These are phyloP conservation scores for Arctopsyche grandis DNA, from an alignment of 1,140 invertebrate species.

Conservation along the genomic window DNA sequence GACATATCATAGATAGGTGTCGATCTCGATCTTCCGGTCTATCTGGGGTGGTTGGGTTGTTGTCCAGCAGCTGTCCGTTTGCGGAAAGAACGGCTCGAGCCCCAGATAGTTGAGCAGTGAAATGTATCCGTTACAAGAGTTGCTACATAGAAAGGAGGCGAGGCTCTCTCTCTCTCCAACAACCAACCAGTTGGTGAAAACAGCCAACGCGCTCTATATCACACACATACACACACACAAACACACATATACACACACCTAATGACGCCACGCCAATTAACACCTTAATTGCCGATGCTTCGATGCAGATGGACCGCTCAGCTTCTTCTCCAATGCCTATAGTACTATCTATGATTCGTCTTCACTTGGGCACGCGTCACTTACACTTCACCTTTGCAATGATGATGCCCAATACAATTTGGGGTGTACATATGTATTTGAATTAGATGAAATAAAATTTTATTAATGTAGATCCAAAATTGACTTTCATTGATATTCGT, in stretches of 20 bases:
- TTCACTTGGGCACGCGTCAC: not conserved
- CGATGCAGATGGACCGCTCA: too few relatives aligned
- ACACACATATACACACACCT: constrained; percentile 3
- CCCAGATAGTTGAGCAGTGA: constrained; percentile 42
- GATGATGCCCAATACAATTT: too few relatives aligned
- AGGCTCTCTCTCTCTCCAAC: not conserved
- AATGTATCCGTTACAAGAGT: constrained; percentile 43
- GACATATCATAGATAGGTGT: too few relatives aligned
- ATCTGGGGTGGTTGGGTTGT: too few relatives aligned
- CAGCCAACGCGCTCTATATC: constrained; percentile 16
- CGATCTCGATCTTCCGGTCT: too few relatives aligned
- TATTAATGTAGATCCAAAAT: too few relatives aligned
- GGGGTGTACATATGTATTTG: too few relatives aligned
- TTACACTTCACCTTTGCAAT: not conserved
- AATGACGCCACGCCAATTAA: constrained; percentile 16
- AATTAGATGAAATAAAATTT: too few relatives aligned
- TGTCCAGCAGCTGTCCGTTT: not conserved
- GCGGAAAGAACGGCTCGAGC: constrained; percentile 16
- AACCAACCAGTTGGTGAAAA: not conserved
- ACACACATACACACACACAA: too few relatives aligned
- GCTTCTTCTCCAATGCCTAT: too few relatives aligned
- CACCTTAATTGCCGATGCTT: not conserved
- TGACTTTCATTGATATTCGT: too few relatives aligned
- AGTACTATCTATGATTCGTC: too few relatives aligned
- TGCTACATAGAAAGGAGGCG: constrained; percentile 32